Base-by-base conservation (phyloP, 2,797 vertebrate genomes). In the Sandelia bainsii region DNA sequence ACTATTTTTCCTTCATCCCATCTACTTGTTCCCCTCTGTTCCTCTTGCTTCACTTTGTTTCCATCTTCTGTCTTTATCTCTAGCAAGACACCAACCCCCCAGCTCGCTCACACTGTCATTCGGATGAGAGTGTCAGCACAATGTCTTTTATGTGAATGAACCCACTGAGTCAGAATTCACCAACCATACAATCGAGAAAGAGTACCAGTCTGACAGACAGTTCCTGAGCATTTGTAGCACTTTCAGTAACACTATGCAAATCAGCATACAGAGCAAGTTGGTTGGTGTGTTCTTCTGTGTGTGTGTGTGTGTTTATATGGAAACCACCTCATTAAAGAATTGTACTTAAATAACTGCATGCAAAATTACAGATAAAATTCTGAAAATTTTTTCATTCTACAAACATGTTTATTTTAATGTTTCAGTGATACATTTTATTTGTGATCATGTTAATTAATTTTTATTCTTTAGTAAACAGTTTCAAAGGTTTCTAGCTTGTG, bases 91-190 rank as follows among this genome's bases (percentile, higher is more conserved):
- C 40, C 8, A 13, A 53, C 67, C 39, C 25, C 72, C 76, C 50
- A 27, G n/a, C 56, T 75, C 46, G 22, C 54, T 61, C 42, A 39
- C 53, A 48, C 60, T 79, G 69, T 64, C 45, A 34, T 65, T 62
- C 5, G 39, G 45, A 77, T 79, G 50, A 79, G 52, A 69, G 61
- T 54, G 57, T 68, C 59, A 72, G 64, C 65, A 32, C 52, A 44
- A 44, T 48, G 45, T 75, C 53, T 75, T 79, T 77, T 61, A 72
- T 68, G 70, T 58, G 56, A 76, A 67, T 37, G 25, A 77, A 62
- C 56, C 62, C 62, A 63, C 69, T 44, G 64, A 66, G 61, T 54
- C 56, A 6, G 54, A 71, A 64, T 63, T 68, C 34, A 32, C 59
- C 53, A 65, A 53, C 44, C 70, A 51, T 63, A 69, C 49, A 70